phyloP scores from a whole-genome alignment of 2,113 vertebrate species.

The Hippotragus niger region DNA sequence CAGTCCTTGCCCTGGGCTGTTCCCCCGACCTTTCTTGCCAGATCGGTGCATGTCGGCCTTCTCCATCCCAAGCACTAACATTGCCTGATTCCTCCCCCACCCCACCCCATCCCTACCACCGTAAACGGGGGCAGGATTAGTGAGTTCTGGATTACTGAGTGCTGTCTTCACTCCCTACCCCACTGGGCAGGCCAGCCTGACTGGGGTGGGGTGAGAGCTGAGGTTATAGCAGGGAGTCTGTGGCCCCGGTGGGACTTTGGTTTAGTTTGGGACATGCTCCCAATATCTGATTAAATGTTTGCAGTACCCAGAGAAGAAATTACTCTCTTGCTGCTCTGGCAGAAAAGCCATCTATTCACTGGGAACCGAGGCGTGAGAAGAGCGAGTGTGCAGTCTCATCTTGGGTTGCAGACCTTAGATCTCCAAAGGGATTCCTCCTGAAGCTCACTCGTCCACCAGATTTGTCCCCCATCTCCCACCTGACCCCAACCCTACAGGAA shows the following conservation, averaged over 20 bases:
- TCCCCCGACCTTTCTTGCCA: neutral
- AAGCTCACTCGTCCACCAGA: neutral
- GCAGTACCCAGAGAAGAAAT: conserved; percentile 19
- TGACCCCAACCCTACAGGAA: neutral
- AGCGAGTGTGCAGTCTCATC: neutral
- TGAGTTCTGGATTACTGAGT: conserved; percentile 51
- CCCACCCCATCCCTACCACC: neutral
- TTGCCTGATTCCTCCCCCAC: neutral
- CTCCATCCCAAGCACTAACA: neutral
- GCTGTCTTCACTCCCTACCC: neutral
- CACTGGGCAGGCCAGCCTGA: neutral
- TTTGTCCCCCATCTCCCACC: neutral
- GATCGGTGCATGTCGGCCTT: neutral
- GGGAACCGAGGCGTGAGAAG: neutral
- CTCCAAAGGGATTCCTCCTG: neutral
- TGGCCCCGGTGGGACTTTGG: neutral
- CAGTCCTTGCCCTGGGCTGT: neutral
- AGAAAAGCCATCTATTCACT: neutral
- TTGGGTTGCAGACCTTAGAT: neutral
- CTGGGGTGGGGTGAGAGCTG: neutral
- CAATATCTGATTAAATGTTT: conserved; percentile 39
- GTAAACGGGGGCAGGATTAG: conserved; percentile 64
- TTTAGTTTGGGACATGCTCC: neutral
- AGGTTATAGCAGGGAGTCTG: neutral
- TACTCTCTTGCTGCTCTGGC: neutral